Percentiles rank a stretch among this genome's conserved stretches.
These are phyloP conservation scores for Cyanoramphus novaezelandiae DNA, from an alignment of 2,113 vertebrate species.

Conservation along the genomic window DNA sequence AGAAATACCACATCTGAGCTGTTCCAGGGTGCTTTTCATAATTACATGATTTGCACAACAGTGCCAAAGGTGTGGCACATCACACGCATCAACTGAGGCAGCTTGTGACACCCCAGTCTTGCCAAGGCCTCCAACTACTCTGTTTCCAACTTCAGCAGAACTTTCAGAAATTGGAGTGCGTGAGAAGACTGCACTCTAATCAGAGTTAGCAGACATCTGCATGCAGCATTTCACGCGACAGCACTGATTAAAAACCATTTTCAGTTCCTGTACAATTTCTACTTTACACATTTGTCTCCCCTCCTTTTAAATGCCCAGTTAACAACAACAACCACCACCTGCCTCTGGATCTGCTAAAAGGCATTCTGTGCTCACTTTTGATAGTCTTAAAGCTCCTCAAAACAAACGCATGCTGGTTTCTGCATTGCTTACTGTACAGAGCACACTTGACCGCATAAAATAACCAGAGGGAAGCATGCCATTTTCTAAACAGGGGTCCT, in stretches of 20 bases:
- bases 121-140: neutral
- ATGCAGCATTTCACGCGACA: neutral
- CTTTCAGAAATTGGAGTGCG: neutral
- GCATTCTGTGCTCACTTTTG: neutral
- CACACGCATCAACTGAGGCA: neutral
- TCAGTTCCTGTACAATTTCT: neutral
- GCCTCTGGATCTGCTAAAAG: neutral
- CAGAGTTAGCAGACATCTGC: neutral
- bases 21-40: neutral
- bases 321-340: neutral
- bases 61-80: neutral
- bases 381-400: neutral
- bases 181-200: neutral
- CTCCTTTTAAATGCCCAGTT: neutral
- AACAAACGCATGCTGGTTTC: neutral
- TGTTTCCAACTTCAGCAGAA: neutral
- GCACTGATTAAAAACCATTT: neutral
- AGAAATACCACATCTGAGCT: conserved; percentile 45
- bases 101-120: neutral
- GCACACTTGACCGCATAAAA: neutral
- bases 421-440: neutral
- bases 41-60: conserved; percentile 18
- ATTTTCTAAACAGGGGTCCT: neutral
- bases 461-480: neutral
- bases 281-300: neutral